Evolutionary conservation across 2,888 invertebrate species (phyloP).

Genomic region (Steromphala cineraria): DNA sequence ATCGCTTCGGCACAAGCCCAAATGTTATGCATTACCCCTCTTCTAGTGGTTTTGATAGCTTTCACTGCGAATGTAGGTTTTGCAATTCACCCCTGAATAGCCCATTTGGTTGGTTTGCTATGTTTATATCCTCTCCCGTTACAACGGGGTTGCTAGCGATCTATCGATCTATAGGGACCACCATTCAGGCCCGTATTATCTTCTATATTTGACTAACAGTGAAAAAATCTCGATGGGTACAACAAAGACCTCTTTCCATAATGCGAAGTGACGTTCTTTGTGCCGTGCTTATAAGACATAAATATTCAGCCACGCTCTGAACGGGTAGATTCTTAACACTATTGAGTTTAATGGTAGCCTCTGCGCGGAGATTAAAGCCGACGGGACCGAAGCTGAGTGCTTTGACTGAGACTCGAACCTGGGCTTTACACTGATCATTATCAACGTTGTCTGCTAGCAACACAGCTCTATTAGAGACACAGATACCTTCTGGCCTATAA

Average conservation of each 20-base stretch:
- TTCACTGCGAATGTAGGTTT: too few relatives aligned
- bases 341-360: not conserved
- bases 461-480: not conserved
- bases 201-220: not conserved
- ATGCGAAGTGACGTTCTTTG: not conserved
- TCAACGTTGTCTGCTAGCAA: not conserved
- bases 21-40: too few relatives aligned
- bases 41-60: too few relatives aligned
- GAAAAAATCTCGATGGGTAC: not conserved
- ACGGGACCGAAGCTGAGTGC: not conserved
- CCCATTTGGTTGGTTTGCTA: not conserved
- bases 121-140: not conserved
- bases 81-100: not conserved
- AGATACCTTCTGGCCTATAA: not conserved
- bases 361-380: not conserved
- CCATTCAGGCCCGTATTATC: not conserved
- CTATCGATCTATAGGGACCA: not conserved
- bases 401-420: not conserved
- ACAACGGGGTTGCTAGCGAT: constrained; percentile 1
- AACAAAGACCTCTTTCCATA: not conserved
- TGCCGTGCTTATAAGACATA: not conserved
- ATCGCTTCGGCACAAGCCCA: too few relatives aligned
- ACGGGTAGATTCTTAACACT: not conserved
- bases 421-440: not conserved
- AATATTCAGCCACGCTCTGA: not conserved